Evolutionary conservation across 2,113 vertebrate genomes (phyloP).

Genomic region (Sphyrna mokarran): DNA sequence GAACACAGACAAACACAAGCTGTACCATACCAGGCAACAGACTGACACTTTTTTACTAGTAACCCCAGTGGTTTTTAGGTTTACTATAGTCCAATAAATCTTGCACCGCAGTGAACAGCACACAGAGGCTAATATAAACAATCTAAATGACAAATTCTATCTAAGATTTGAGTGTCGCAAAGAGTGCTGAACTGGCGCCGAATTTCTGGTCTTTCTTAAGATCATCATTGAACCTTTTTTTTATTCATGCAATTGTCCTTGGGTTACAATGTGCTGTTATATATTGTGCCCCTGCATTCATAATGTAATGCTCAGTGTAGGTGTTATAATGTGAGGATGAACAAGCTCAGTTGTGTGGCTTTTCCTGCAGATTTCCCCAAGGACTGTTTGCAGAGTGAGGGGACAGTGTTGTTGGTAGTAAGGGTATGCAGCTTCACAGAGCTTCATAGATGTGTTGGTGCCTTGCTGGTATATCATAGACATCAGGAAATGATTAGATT

Average conservation of each 20-base stretch:
- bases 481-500: not conserved
- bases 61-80: not conserved
- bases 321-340: not conserved
- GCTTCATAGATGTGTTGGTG: not conserved
- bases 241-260: not conserved
- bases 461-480: not conserved
- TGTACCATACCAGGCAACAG: not conserved
- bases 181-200: not conserved
- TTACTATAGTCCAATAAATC: not conserved
- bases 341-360: not conserved
- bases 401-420: not conserved
- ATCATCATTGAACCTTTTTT: not conserved
- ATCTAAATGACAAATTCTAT: not conserved
- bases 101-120: not conserved
- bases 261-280: not conserved
- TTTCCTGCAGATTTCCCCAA: not conserved
- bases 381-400: not conserved
- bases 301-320: not conserved
- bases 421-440: not conserved
- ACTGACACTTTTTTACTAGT: constrained; percentile 6
- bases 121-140: not conserved
- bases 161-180: not conserved
- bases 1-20: not conserved
- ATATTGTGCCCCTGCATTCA: not conserved
- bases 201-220: not conserved